These are phyloP conservation scores for Lumbricus terrestris DNA, from an alignment of 2,888 invertebrate genomes.

Conservation along the genomic window DNA sequence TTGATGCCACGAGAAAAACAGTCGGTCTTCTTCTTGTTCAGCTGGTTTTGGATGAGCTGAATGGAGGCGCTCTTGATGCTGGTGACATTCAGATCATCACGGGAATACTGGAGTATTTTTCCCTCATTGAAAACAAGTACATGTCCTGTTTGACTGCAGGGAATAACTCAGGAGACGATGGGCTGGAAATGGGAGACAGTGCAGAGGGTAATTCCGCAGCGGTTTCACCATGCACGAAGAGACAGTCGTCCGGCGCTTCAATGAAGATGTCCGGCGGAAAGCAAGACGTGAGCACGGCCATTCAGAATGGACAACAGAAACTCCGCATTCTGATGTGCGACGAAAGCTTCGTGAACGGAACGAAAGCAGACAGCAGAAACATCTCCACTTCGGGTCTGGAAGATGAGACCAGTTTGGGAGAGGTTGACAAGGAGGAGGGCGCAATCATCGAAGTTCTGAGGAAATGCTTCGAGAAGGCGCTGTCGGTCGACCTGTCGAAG, in stretches of 20 bases:
- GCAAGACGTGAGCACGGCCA: background rate
- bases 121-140: background rate
- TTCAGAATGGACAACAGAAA: background rate
- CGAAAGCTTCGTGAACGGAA: background rate
- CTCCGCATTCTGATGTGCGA: background rate
- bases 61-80: background rate
- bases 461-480: background rate
- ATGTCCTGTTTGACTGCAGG: background rate
- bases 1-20: background rate
- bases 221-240: background rate
- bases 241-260: background rate
- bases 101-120: background rate
- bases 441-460: background rate
- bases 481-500: background rate
- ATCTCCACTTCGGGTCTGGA: background rate
- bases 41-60: background rate
- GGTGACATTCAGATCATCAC: background rate
- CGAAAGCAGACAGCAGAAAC: background rate
- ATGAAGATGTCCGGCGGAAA: background rate
- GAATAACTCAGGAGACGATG: background rate
- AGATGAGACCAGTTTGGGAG: too few species aligned
- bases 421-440: background rate
- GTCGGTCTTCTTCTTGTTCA: background rate
- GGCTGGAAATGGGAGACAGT: background rate
- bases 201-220: background rate